These are phyloP conservation scores for Cyclophora albipunctata DNA, from an alignment of 2,888 invertebrate species.

Conservation along the genomic window DNA sequence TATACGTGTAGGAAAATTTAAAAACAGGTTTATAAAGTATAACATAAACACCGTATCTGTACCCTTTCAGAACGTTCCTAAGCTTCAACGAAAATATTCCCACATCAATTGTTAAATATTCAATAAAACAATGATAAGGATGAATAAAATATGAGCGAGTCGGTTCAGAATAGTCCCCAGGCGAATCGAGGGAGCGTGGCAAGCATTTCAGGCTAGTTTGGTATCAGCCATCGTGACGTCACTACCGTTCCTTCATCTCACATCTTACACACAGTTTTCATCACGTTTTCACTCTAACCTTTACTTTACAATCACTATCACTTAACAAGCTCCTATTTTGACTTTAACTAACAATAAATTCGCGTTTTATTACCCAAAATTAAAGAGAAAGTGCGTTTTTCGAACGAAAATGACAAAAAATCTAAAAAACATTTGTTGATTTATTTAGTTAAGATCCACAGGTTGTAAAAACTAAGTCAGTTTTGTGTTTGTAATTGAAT, in stretches of 20 bases:
- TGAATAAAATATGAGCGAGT: constrained; percentile 6
- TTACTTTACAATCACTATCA: background rate
- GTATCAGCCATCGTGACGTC: constrained; percentile 68
- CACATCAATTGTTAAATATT: too few species aligned
- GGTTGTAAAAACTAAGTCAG: constrained; percentile 43
- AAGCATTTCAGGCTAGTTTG: constrained; percentile 72
- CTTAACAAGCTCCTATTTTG: background rate
- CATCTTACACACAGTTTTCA: constrained; percentile 36
- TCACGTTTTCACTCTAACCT: constrained; percentile 9
- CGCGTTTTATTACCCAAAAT: background rate
- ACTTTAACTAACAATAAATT: background rate
- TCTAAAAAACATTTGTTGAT: too few species aligned
- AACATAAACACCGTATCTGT: too few species aligned
- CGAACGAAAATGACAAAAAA: background rate
- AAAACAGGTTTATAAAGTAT: too few species aligned
- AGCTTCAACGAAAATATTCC: too few species aligned
- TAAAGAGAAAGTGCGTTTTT: background rate
- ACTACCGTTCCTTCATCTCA: constrained; percentile 45
- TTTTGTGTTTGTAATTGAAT: constrained; percentile 36
- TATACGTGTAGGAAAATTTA: too few species aligned
- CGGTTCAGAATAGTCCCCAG: constrained; percentile 57
- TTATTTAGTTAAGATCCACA: constrained; percentile 42
- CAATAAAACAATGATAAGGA: background rate
- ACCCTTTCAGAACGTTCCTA: too few species aligned
- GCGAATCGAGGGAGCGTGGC: constrained; percentile 62